These are phyloP conservation scores for Cervus canadensis DNA, from an alignment of 2,113 vertebrate species.

Conservation along the genomic window DNA sequence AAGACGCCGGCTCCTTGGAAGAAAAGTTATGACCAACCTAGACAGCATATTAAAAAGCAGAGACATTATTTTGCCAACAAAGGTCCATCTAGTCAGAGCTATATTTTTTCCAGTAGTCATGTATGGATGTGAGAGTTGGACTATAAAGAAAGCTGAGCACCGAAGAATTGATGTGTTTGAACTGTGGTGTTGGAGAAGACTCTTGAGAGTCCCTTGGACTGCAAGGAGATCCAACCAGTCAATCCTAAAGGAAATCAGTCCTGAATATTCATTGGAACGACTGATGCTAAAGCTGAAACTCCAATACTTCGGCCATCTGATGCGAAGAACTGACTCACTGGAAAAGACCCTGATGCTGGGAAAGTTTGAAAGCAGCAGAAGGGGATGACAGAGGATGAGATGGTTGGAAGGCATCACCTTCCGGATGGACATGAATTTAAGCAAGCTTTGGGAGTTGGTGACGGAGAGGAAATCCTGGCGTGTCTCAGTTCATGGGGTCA, in stretches of 20 bases:
- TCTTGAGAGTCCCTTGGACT: not conserved
- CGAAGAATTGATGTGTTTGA: not conserved
- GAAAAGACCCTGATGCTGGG: not conserved
- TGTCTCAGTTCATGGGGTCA: not conserved
- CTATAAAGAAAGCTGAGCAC: not conserved
- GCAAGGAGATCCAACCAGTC: not conserved
- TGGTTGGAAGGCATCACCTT: not conserved
- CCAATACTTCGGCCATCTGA: not conserved
- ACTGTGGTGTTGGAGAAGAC: not conserved
- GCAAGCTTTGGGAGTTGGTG: not conserved
- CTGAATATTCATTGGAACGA: not conserved
- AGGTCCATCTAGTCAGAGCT: not conserved
- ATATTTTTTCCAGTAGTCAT: not conserved
- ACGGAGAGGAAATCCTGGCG: not conserved
- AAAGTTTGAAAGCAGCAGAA: not conserved
- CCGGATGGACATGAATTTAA: not conserved
- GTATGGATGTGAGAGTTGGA: not conserved
- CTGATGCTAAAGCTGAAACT: not conserved
- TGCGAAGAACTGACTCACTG: not conserved
- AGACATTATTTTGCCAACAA: not conserved
- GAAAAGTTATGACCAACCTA: not conserved
- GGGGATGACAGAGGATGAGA: not conserved
- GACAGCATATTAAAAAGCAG: not conserved
- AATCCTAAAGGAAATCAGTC: not conserved
- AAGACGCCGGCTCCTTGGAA: not conserved